Evolutionary conservation across 2,888 invertebrate species (phyloP), one percentile per base, ranked within the genome.

Genomic region (Leptopilina drosophilae): DNA sequence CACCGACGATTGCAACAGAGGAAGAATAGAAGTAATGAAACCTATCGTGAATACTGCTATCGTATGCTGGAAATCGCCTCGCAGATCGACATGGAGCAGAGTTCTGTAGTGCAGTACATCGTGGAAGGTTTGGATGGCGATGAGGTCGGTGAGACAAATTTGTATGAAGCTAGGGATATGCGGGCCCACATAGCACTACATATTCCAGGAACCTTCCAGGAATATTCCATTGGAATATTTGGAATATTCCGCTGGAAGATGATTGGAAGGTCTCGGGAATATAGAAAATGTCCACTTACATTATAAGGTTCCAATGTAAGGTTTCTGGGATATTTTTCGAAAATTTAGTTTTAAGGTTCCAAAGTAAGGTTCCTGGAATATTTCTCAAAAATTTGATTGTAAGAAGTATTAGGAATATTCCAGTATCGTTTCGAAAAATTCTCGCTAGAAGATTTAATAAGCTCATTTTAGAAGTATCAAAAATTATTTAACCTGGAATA

Each of bases 81-180:
- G 1, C 78, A 81, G 20, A 81, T 75, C 9, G 40, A 81, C 14
- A 75, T 83, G 53, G 81, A 84, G 12, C 69, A 73, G 7, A n/a
- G 64, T 5, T 69, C 80, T 1, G 53, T 82, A 0, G 82, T 83
- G 9, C 69, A 78, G 15, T 82, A 83, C 26, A 81, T 84, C n/a
- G 81, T 82, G 8, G 80, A 82, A 40, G 82, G 81, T 5, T 46
- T 83, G 8, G 67, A 81, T 49, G 80, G 81, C 64, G 78, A 79
- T 14, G 80, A 80, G 12, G 56, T 26, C 0, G 79, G 80, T 46
- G 81, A 83, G 46, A 26, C 53, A 5, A 69, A 82, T 14, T 42
- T 82, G 15, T 82, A 82, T n/a, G 80, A 81, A 6, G 83, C 83
- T 1, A 77, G 9, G 5, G 79, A 11, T 62, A 78, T 83, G 0